Base-by-base conservation (phyloP, 2,888 invertebrate species). In the Pristionchus maxplancki region DNA sequence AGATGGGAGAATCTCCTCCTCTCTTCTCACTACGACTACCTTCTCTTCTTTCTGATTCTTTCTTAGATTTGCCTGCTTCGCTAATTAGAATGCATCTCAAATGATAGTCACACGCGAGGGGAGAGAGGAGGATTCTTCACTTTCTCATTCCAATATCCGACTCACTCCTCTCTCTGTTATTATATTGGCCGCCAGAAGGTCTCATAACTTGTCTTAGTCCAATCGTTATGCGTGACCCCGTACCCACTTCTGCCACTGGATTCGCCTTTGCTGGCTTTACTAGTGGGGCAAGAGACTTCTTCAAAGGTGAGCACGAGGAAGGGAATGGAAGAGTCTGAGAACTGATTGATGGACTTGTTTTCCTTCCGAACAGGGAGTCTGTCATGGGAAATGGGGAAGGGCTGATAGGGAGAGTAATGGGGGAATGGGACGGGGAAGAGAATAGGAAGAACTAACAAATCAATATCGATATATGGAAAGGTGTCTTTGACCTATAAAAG, bases 201-300 rank as follows among this genome's bases (percentile, higher is more conserved):
- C 82, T 83, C 53, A 83, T 53, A 83, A 83, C 82, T 53, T 83
- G 31, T 50, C 44, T 15, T 83, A 83, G 34, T 53, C 34, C 13
- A 11, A 83, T 83, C 82, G 53, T 53, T 83, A 87, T 87, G 86
- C 86, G 86, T 44, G 86, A 87, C 37, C 86, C 86, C 71, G 71
- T 87, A 9, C 86, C 71, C 8, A 71, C 71, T 11, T 50, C 86
- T 48, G 67, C 86, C 4, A 71, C 86, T 48, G 86, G 86, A 34
- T 87, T 87, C 50, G 86, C 86, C 67, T 34, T 87, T 28, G 28
- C 86, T 34, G 67, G 71, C 34, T 44, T 87, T n/a, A 87, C 71
- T 50, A 71, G 37, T 50, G 86, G 71, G 13, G 86, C 86, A 11
- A 44, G 86, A 48, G 86, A 87, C 48, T 87, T 87, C 71, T 87